Conservation (phyloP, 1,140 invertebrate genomes). For the Diabrotica virgifera region DNA sequence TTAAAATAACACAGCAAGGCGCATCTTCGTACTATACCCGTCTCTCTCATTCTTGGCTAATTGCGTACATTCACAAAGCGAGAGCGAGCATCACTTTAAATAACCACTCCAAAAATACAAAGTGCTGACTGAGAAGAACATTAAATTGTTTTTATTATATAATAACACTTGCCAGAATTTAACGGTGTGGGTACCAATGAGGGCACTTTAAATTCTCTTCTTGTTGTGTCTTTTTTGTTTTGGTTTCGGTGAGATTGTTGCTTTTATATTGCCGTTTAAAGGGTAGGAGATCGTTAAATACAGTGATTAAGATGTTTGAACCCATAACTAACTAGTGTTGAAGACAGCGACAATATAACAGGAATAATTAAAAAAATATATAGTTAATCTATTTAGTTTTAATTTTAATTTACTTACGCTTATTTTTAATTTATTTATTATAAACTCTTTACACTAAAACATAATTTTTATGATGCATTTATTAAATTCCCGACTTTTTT, state of each 20-base stretch:
- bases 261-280: no score
- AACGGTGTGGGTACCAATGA: background rate
- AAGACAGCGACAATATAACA: no score
- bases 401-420: no score
- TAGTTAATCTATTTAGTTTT: no score
- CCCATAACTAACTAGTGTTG: no score
- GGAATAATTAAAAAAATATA: no score
- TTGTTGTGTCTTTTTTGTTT: constrained; percentile 1
- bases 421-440: no score
- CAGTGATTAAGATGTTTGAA: no score
- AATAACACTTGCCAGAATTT: constrained; percentile 14
- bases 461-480: no score
- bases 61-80: constrained; percentile 10
- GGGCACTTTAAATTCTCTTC: constrained; percentile 7
- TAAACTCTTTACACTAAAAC: no score
- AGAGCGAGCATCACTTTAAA: constrained; percentile 11
- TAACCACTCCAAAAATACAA: constrained; percentile 19
- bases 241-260: background rate
- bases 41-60: background rate
- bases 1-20: constrained; percentile 14
- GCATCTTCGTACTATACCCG: background rate
- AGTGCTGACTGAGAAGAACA: constrained; percentile 15
- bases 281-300: no score
- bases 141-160: constrained; percentile 22
- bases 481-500: no score